Base-by-base conservation (phyloP, 1,140 invertebrate genomes). In the Ceratosolen solmsi region DNA sequence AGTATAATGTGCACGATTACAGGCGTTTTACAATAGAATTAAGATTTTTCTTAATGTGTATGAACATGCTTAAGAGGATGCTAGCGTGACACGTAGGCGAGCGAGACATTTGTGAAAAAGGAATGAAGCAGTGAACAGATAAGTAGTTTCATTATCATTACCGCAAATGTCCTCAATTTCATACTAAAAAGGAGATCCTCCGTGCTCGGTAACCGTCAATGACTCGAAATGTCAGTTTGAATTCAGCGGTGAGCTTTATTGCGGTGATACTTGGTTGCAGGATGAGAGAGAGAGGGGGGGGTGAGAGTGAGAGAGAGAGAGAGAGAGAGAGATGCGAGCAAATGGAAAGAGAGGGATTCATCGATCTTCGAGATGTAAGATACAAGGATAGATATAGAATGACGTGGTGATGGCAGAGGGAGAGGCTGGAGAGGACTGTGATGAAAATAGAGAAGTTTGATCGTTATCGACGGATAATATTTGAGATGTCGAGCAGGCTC, bases 401-500 rank as follows among this genome's bases (percentile, higher is more conserved):
- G 72, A 54, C 15, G 33, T 25, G 33, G 38, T 33, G 49, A 54
- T n/a, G n/a, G 17, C 11, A 54, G 71, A 22, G 20, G n/a, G 58
- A 41, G 22, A 22, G 30, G 54, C 27, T 7, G 27, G 22, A 13
- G 22, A 54, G 60, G 41, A 25, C 56, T 9, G 30, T 2, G 76
- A 30, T 30, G 49, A 79, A 54, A 71, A 74, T 60, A 78, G 74
- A 54, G 33, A 56, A 68, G 70, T 71, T 79, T 41, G 38, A 72
- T 78, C n/a, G 56, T 41, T 78, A 36, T 80, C 80, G 84, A 83
- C 79, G 83, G 86, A 88, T 87, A 88, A 89, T 88, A 89, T 88
- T 89, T 88, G 87, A 88, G 86, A 87, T 88, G 85, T 86, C 86
- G 83, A 84, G 86, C 77, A 76, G 80, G 79, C 84, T 86, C 84